Base-by-base conservation (phyloP, 2,113 vertebrate genomes). In the Romanogobio albipinnatus region DNA sequence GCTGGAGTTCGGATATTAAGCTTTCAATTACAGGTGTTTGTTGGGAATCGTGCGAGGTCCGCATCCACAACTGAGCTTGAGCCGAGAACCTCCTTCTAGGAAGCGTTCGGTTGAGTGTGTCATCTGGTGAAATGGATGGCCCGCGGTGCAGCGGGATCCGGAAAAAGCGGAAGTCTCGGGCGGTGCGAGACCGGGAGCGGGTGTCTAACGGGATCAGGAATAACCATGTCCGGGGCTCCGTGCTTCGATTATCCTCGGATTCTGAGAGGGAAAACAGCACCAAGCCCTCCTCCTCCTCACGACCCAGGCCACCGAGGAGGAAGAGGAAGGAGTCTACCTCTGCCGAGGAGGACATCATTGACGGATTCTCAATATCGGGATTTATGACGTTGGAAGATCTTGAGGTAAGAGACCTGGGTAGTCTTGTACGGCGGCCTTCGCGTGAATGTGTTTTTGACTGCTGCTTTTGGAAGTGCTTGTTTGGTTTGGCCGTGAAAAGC, bases 321-420 rank as follows among this genome's bases (percentile, higher is more conserved):
- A 98, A 98, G 94, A 93, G 96, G 86, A 94, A 96, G 91, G 96
- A 96, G 91, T 97, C 97, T 90, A 96, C 95, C 74, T 97, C 96
- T 47, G 96, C 96, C 17, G 97, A 98, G 88, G 97, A 98, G 91
- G 97, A 98, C 95, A 95, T 98, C 95, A 97, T 98, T 68, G 97
- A 98, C 88, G 97, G 97, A 77, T 98, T 98, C 91, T 97, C 96
- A 87, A 96, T 98, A 92, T 93, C 95, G 59, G 97, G 96, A 86
- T 98, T 98, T 78, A 94, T 97, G 91, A 96, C 96, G 88, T 93
- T 98, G 91, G 96, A 98, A 91, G 97, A 96, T 86, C 91, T 98
- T 88, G 96, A 98, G 96, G 97, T 98, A 92, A 96, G 95, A 88
- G 26, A 58, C 83, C 19, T n/a, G 53, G 49, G 1, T 43, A 36